These are phyloP conservation scores for Drosophila santomea DNA, from an alignment of 1,140 invertebrate species.

Conservation along the genomic window DNA sequence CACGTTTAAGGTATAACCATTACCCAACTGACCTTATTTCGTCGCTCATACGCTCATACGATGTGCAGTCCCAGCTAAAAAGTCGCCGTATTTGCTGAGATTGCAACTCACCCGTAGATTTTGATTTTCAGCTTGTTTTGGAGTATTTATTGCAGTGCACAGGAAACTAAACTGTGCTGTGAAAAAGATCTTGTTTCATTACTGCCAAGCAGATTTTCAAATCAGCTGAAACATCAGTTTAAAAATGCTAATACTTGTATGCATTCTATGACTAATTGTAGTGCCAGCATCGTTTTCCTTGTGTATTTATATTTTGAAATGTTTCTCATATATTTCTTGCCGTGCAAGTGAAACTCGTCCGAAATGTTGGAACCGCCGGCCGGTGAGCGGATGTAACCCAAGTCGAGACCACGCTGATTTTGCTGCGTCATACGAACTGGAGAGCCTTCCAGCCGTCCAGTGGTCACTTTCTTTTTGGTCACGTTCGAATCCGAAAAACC, in stretches of 20 bases:
- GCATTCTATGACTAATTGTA: too few species aligned
- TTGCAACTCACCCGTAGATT: conserved; percentile 15
- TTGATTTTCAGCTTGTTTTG: conserved; percentile 24
- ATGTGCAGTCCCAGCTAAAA: conserved; percentile 30
- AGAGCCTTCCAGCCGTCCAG: conserved; percentile 16
- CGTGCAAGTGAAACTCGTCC: conserved; percentile 65
- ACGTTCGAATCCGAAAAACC: conserved; percentile 31
- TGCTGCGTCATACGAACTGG: conserved; percentile 40
- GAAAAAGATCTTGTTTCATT: background rate
- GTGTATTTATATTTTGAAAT: conserved; percentile 11
- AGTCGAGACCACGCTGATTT: conserved; percentile 15
- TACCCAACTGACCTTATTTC: conserved; percentile 80
- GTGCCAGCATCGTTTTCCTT: conserved; percentile 1
- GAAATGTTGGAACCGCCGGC: conserved; percentile 39
- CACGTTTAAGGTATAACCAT: conserved; percentile 69
- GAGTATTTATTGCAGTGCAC: conserved; percentile 37
- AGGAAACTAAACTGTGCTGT: conserved; percentile 6
- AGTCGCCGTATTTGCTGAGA: conserved; percentile 20
- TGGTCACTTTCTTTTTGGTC: conserved; percentile 59
- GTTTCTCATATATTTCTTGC: conserved; percentile 17
- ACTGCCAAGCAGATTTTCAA: background rate
- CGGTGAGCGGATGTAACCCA: conserved; percentile 58
- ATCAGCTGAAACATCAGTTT: background rate
- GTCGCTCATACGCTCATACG: conserved; percentile 12
- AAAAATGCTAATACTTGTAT: too few species aligned